These are phyloP conservation scores for Epinotia demarniana DNA, from an alignment of 2,888 invertebrate species.

Conservation along the genomic window DNA sequence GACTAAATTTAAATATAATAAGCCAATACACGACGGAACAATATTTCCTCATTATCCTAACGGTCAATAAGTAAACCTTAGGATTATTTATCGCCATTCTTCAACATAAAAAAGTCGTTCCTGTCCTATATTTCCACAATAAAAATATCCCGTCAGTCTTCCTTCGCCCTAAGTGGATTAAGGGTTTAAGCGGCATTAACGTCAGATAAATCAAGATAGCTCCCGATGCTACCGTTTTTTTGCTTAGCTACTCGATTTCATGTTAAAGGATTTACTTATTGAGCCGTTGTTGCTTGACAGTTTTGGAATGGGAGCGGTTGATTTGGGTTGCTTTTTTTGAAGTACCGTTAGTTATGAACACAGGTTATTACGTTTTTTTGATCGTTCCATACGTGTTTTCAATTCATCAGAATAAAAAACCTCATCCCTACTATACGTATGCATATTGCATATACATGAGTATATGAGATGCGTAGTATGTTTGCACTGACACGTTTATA, in stretches of 20 bases:
- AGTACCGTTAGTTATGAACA: background rate
- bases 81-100: conserved; percentile 20
- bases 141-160: conserved; percentile 76
- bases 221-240: conserved; percentile 48
- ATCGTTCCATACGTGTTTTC: background rate
- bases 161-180: conserved; percentile 78
- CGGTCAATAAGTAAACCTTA: conserved; percentile 16
- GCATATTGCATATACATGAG: too few species aligned
- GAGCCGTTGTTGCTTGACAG: conserved; percentile 39
- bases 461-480: too few species aligned
- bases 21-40: background rate
- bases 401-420: too few species aligned
- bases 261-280: conserved; percentile 43
- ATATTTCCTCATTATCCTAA: conserved; percentile 14
- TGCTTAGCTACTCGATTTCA: conserved; percentile 41
- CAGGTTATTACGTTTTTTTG: background rate
- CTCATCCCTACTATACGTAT: too few species aligned
- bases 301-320: conserved; percentile 29
- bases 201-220: conserved; percentile 70
- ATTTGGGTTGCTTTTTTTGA: conserved; percentile 5
- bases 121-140: conserved; percentile 48
- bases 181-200: conserved; percentile 72
- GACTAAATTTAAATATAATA: background rate
- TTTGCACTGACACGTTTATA: too few species aligned
- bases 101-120: conserved; percentile 25